phyloP scores from a whole-genome alignment of 2,888 invertebrate genomes.

The Hetaerina titia region DNA sequence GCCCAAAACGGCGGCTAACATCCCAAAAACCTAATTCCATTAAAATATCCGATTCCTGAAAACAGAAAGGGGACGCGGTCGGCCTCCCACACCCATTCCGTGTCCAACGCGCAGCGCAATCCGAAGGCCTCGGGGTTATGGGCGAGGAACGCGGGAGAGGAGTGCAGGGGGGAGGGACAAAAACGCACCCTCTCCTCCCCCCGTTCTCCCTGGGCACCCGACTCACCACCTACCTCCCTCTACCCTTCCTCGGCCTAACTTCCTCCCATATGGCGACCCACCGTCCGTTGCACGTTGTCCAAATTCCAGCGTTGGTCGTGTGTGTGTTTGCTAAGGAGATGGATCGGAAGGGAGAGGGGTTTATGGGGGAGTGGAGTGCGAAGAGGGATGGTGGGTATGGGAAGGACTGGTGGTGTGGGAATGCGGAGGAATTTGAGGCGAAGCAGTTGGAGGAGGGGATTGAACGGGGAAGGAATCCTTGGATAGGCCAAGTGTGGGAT shows the following conservation, averaged over 20 bases:
- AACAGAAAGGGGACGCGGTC: not conserved
- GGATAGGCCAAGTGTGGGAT: constrained; percentile 46
- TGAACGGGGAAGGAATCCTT: constrained; percentile 48
- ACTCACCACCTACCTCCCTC: not conserved
- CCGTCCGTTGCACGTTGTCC: not conserved
- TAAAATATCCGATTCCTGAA: constrained; percentile 15
- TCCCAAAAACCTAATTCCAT: constrained; percentile 25
- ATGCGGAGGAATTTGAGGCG: not conserved
- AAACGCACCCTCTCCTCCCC: not conserved
- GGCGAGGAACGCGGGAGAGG: not conserved
- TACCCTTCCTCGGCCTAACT: not conserved
- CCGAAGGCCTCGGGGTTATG: not conserved
- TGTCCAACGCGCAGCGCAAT: constrained; percentile 10
- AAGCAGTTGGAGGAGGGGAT: not conserved
- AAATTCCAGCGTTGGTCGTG: not conserved
- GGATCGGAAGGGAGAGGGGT: not conserved
- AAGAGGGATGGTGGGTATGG: not conserved
- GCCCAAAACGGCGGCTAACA: not conserved
- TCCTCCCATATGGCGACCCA: not conserved
- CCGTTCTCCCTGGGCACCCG: not conserved
- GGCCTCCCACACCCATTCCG: constrained; percentile 7
- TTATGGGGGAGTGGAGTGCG: not conserved
- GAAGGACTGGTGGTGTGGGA: not conserved
- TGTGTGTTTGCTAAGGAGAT: not conserved
- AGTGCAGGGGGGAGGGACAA: not conserved